A percentile compares a stretch with the other conserved stretches of the same genome.
These are phyloP conservation scores for Pungitius pungitius DNA, from an alignment of 2,113 vertebrate species.

Conservation along the genomic window DNA sequence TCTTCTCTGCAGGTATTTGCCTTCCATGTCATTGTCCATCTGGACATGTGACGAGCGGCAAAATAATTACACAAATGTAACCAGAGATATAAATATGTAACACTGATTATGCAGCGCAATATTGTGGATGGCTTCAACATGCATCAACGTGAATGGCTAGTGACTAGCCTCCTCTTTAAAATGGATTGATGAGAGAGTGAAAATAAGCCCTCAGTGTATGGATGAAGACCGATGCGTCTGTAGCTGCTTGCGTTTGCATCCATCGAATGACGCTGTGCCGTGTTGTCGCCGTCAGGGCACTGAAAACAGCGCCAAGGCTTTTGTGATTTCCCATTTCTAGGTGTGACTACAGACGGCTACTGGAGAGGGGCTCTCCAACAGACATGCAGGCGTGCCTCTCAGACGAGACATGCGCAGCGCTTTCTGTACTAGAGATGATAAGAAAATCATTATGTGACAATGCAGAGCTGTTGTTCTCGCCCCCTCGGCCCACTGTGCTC, in stretches of 20 bases:
- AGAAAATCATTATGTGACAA: constrained; percentile 70
- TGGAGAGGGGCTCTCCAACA: constrained; percentile 18
- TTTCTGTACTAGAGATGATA: constrained; percentile 64
- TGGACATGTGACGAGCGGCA: constrained; percentile 45
- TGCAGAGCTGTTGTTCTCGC: constrained; percentile 62
- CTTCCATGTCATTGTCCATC: constrained; percentile 59
- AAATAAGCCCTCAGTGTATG: constrained; percentile 18
- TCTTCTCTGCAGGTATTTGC: constrained; percentile 36
- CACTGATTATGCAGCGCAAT: constrained; percentile 46
- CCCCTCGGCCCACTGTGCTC: constrained; percentile 68
- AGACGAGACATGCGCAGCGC: constrained; percentile 35
- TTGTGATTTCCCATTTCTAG: constrained; percentile 16
- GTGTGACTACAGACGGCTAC: constrained; percentile 41
- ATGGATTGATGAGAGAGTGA: constrained; percentile 30
- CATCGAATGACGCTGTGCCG: neutral
- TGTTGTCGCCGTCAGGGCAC: constrained; percentile 8
- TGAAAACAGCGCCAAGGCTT: constrained; percentile 44
- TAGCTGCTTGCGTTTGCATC: constrained; percentile 10
- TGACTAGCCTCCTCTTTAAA: constrained; percentile 21
- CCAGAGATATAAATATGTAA: constrained; percentile 57
- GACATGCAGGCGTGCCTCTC: constrained; percentile 23
- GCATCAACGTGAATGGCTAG: constrained; percentile 25
- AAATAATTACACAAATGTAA: constrained; percentile 36
- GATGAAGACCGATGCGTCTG: constrained; percentile 23
- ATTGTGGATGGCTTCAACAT: constrained; percentile 44